These are phyloP conservation scores for Panonychus citri DNA, from an alignment of 1,140 invertebrate species.

Conservation along the genomic window DNA sequence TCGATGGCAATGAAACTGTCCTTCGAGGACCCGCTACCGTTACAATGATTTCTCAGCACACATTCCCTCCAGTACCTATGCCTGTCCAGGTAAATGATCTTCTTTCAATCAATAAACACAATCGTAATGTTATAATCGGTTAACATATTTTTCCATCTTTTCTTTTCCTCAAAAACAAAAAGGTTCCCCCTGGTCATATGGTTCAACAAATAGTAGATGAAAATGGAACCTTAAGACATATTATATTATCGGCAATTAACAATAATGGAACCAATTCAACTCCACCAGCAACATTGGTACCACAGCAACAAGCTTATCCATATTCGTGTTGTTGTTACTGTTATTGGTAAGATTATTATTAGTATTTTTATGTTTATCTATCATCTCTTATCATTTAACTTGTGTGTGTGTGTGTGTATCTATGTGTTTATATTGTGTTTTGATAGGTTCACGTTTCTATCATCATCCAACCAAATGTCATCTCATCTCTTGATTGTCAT, in stretches of 20 bases:
- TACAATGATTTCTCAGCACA: conserved; percentile 48
- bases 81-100: conserved; percentile 37
- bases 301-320: not conserved
- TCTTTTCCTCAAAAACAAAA: not conserved
- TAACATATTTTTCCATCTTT: not conserved
- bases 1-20: conserved; percentile 8
- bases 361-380: too few relatives aligned
- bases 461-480: too few relatives aligned
- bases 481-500: too few relatives aligned
- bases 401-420: too few relatives aligned
- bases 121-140: not conserved
- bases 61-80: conserved; percentile 48
- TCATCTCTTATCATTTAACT: too few relatives aligned
- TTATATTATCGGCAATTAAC: conserved; percentile 28
- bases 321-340: conserved; percentile 2
- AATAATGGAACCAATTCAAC: not conserved
- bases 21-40: conserved; percentile 43
- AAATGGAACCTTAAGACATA: conserved; percentile 55
- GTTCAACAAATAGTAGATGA: conserved; percentile 74
- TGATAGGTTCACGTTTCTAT: too few relatives aligned
- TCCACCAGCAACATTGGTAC: not conserved
- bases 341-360: not conserved
- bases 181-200: conserved; percentile 58
- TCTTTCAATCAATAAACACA: too few relatives aligned
- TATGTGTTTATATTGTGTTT: too few relatives aligned